Evolutionary conservation across 1,140 invertebrate species (phyloP), one percentile per base, ranked within the genome.

Genomic region (Drosophila aff.): DNA sequence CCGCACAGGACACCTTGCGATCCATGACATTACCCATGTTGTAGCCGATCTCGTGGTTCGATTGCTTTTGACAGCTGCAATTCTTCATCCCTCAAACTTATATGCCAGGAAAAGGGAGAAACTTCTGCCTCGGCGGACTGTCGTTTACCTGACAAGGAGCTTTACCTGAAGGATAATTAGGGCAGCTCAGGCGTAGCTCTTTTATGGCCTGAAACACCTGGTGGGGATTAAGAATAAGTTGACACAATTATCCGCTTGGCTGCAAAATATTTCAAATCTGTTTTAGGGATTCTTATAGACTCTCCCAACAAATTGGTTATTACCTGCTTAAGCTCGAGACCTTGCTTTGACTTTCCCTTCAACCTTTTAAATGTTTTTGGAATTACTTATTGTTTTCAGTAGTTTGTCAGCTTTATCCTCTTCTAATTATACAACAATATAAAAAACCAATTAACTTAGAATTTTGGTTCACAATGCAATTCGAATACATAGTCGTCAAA

Each of bases 11-110:
- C 33, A 63, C 60, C 55, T 77, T 68, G 43, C 63, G 61, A 44
- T 89, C 85, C 43, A 75, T 55, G 28, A 58, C 49, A n/a, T 71
- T 81, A 28, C 84, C 84, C 84, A 89, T 87, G 50, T 28, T 74
- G 49, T 72, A 50, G 26, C 3, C 49, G 55, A 44, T 65, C 46
- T 43, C 21, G 46, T 26, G 62, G 46, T 58, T 84, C 40, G 67
- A 78, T 47, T 76, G 31, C 15, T 31, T 79, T 44, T 89, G 84
- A 84, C 75, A 79, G 77, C 81, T 78, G 65, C 64, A 49, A 72
- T 36, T 4, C 23, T 31, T 63, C 57, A 49, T 9, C 58, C 43
- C 26, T 18, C 18, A 8, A 43, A 62, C 38, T 84, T 87, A 89
- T 89, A 78, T 68, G 59, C 40, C 15, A 38, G 26, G 38, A 11